A percentile compares a stretch with the other conserved stretches of the same genome.
Evolutionary conservation across 2,113 vertebrate genomes (phyloP).

Genomic region (Prunella fulvescens): DNA sequence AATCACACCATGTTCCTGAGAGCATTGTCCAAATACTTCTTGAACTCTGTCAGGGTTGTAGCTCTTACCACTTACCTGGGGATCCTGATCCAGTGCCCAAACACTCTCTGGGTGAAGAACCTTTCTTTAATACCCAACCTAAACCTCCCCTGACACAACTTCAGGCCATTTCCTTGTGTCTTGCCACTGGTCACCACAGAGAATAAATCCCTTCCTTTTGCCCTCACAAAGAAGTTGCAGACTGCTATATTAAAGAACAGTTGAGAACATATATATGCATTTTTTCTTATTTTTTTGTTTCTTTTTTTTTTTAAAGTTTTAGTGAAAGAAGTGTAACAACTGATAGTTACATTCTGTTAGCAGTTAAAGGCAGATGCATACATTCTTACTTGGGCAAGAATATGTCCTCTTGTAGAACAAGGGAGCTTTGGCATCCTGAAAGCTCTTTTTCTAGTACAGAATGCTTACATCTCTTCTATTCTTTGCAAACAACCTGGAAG

Average conservation of each 20-base stretch:
- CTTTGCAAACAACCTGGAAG: neutral
- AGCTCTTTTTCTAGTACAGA: neutral
- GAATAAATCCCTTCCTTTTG: neutral
- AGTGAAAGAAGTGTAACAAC: neutral
- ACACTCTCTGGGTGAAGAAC: accelerated
- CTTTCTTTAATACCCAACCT: neutral
- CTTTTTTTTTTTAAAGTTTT: neutral
- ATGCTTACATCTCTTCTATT: neutral
- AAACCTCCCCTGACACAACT: neutral
- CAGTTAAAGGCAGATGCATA: neutral
- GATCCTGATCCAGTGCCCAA: accelerated
- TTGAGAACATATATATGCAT: neutral
- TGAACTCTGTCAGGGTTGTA: neutral
- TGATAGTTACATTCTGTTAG: neutral
- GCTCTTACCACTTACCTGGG: neutral
- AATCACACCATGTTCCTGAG: neutral
- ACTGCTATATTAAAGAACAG: neutral
- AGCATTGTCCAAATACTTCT: neutral
- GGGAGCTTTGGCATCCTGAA: neutral
- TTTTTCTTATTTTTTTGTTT: neutral
- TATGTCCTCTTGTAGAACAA: neutral
- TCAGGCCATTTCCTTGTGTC: accelerated
- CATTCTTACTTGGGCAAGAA: neutral
- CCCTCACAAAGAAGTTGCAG: accelerated
- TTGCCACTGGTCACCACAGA: neutral